Evolutionary conservation across 1,140 invertebrate genomes (phyloP), one percentile per base, ranked within the genome.

Genomic region (Drosophila teissieri): DNA sequence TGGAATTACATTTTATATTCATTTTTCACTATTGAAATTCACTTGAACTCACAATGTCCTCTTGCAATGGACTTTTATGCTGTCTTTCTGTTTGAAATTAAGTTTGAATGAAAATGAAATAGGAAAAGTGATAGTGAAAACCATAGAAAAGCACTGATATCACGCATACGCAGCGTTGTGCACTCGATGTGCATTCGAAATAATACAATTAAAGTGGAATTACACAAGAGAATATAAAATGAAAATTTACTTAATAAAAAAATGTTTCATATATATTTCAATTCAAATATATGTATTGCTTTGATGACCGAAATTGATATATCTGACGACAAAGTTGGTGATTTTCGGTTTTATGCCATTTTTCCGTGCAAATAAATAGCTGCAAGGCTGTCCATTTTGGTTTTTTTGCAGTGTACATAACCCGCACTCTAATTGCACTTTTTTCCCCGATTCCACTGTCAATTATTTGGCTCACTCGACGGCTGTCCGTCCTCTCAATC

Each of bases 361-460:
- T 51, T n/a, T 1, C 12, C 24, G 15, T 14, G 12, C 4, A 46
- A 44, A 24, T 39, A 31, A 37, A 44, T 4, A n/a, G n/a, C 1
- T 11, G 24, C 19, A 61, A 22, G 14, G 5, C 8, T 31, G 2
- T 8, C 1, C 37, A 14, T 52, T 40, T n/a, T n/a, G n/a, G 11
- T 17, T n/a, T 40, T 53, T 67, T 42, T 39, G 3, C 7, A 36
- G 64, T 69, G 39, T 37, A 55, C 12, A 8, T 40, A 24, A 27
- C 14, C 37, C n/a, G 40, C 34, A 49, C 44, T 83, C 76, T 88
- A 89, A 88, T 88, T 88, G 79, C 70, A 83, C 39, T 79, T 69
- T 73, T 86, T 79, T 51, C 57, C 57, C 69, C 62, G 31, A 31
- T 31, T 51, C 51, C 72, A 52, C 69, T 70, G 73, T 63, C 82